Conservation (phyloP, 2,797 vertebrate species). For the Neosilurus mollespiculum region DNA sequence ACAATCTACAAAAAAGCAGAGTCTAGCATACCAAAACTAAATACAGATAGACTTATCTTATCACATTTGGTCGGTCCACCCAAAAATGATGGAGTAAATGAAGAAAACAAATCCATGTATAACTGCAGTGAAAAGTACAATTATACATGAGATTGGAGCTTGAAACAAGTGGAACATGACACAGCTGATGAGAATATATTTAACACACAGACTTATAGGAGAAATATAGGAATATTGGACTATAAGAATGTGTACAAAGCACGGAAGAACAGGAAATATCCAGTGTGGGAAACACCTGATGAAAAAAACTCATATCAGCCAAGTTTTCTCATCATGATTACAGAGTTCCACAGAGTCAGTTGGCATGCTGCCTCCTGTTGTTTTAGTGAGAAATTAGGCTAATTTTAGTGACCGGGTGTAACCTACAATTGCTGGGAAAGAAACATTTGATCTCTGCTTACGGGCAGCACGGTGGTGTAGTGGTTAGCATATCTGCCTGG, state of each 20-base stretch:
- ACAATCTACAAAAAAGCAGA: not conserved
- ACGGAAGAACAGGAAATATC: not conserved
- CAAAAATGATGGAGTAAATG: slow-evolving; percentile 14
- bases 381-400: not conserved
- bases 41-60: slow-evolving; percentile 31
- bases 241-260: too few species aligned
- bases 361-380: slow-evolving; percentile 1
- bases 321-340: slow-evolving; percentile 5
- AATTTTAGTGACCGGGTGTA: not conserved
- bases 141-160: not conserved
- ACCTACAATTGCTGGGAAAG: not conserved
- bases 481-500: too few species aligned
- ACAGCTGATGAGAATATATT: not conserved
- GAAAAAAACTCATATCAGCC: slow-evolving; percentile 1
- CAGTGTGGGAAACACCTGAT: slow-evolving; percentile 36
- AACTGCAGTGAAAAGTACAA: not conserved
- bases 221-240: too few species aligned
- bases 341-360: slow-evolving; percentile 8
- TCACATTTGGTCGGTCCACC: slow-evolving; percentile 10
- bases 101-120: slow-evolving; percentile 6
- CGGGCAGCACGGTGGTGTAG: too few species aligned
- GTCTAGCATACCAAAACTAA: slow-evolving; percentile 5
- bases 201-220: not conserved
- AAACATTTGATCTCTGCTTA: not conserved
- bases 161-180: not conserved